phyloP scores from a whole-genome alignment of 2,797 vertebrate species.

The Helostoma temminkii region DNA sequence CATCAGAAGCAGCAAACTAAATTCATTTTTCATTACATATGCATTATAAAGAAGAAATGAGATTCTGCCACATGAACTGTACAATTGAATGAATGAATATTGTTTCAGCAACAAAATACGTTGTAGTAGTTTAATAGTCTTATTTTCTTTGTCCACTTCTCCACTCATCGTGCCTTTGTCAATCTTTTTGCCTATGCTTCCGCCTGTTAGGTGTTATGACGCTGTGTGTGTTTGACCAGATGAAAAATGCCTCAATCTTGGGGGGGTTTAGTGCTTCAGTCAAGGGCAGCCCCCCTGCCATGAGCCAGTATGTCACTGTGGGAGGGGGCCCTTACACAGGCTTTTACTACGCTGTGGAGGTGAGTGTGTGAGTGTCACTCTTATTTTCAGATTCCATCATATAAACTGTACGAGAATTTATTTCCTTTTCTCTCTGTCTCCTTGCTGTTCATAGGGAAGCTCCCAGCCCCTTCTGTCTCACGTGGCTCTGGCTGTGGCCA shows the following conservation, averaged over 20 bases:
- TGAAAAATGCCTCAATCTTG: slow-evolving; percentile 97
- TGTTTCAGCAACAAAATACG: background rate
- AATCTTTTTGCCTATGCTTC: no score
- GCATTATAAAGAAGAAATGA: background rate
- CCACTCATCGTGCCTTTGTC: no score
- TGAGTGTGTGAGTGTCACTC: slow-evolving; percentile 60
- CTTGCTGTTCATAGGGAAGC: slow-evolving; percentile 87
- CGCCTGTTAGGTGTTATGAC: slow-evolving; percentile 91
- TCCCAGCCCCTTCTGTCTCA: slow-evolving; percentile 96
- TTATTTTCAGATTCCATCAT: no score
- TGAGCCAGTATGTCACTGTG: slow-evolving; percentile 97
- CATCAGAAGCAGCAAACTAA: background rate
- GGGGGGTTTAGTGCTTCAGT: slow-evolving; percentile 95
- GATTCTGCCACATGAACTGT: background rate
- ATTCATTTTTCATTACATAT: background rate
- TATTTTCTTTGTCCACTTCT: no score
- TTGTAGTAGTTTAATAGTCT: background rate
- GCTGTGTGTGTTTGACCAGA: slow-evolving; percentile 96
- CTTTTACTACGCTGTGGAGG: slow-evolving; percentile 98
- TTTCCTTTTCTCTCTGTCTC: background rate
- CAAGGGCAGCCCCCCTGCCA: slow-evolving; percentile 96
- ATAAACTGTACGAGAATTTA: background rate
- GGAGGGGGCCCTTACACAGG: slow-evolving; percentile 94
- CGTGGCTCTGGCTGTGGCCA: slow-evolving; percentile 96
- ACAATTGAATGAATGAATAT: background rate